These are phyloP conservation scores for Coregonus ussuriensis DNA, from an alignment of 2,797 vertebrate genomes.

Conservation along the genomic window DNA sequence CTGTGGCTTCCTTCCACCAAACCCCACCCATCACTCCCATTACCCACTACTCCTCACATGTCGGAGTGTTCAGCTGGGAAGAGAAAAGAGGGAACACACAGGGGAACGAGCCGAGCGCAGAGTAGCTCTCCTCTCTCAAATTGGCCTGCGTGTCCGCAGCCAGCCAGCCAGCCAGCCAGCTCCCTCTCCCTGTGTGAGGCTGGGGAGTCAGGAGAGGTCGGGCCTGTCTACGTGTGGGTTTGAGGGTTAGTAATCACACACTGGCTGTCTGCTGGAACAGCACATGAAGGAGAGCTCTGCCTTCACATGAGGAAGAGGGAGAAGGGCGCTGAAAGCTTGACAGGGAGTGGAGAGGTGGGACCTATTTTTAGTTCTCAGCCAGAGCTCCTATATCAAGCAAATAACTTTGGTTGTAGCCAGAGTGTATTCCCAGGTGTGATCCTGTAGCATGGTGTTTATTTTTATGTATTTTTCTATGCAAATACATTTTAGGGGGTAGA, in stretches of 20 bases:
- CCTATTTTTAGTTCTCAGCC: slow-evolving; percentile 66
- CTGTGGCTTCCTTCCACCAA: background rate
- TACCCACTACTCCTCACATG: background rate
- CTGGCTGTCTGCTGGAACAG: slow-evolving; percentile 23
- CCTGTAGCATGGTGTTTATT: slow-evolving; percentile 5
- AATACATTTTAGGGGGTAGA: no score
- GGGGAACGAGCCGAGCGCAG: background rate
- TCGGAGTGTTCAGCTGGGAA: background rate
- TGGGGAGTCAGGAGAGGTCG: slow-evolving; percentile 56
- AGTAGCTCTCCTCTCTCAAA: slow-evolving; percentile 49
- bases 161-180: no score
- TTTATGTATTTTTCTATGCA: no score
- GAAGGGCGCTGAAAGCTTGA: slow-evolving; percentile 67
- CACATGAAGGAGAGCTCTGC: slow-evolving; percentile 57
- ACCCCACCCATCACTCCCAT: background rate
- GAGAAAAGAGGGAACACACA: background rate
- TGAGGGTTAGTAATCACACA: slow-evolving; percentile 7
- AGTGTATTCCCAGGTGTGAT: slow-evolving; percentile 39
- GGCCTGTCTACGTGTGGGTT: slow-evolving; percentile 9
- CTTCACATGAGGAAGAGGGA: slow-evolving; percentile 62
- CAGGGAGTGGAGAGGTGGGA: slow-evolving; percentile 51
- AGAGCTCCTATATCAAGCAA: slow-evolving; percentile 59
- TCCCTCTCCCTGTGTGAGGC: slow-evolving; percentile 35
- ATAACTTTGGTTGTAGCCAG: slow-evolving; percentile 21
- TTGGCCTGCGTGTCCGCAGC: slow-evolving; percentile 59